Conservation (phyloP, 2,888 invertebrate genomes). For the Nephrotoma appendiculata region DNA sequence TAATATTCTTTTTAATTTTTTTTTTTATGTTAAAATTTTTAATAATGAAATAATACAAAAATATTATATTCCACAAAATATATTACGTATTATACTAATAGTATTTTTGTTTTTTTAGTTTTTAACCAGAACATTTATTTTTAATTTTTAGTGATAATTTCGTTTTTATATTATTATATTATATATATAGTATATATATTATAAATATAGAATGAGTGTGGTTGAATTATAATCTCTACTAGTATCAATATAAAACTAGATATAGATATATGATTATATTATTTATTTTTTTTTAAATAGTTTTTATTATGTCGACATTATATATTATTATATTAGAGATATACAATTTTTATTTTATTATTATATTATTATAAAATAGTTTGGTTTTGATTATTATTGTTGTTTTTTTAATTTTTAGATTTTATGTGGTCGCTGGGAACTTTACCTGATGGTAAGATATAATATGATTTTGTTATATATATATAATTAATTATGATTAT, state of each 20-base stretch:
- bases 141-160: not conserved
- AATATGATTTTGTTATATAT: not conserved
- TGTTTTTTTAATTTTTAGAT: slow-evolving; percentile 52
- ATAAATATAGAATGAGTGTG: not conserved
- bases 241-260: not conserved
- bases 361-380: not conserved
- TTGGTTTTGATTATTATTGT: not conserved
- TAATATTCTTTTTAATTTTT: not conserved
- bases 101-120: not conserved
- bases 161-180: not conserved
- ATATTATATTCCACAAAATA: not conserved
- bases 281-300: not conserved
- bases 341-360: not conserved
- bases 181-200: too few species aligned
- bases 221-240: not conserved
- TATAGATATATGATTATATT: not conserved
- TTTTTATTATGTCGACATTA: not conserved
- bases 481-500: not conserved
- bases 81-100: not conserved
- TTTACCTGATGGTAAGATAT: slow-evolving; percentile 84
- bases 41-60: not conserved
- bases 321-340: not conserved
- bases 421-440: slow-evolving; percentile 98
- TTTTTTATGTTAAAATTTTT: not conserved
- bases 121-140: not conserved